These are phyloP conservation scores for Carassius gibelio DNA, from an alignment of 2,113 vertebrate species.

Conservation along the genomic window DNA sequence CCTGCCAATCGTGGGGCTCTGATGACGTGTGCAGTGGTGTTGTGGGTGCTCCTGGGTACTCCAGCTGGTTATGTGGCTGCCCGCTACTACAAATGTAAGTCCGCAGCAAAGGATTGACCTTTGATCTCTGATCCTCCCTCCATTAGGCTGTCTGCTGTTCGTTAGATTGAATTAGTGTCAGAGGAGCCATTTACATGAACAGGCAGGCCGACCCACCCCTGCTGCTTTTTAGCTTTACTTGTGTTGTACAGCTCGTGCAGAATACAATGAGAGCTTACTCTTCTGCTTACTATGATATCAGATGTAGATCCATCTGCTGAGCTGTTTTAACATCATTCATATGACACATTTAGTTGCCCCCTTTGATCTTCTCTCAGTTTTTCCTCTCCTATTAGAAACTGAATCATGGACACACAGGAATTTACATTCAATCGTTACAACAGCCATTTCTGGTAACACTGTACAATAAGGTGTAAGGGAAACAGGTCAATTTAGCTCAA, in stretches of 20 bases:
- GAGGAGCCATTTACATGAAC: neutral
- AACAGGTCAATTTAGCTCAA: too few species aligned
- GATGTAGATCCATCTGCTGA: slow-evolving; percentile 3
- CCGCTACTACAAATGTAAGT: slow-evolving; percentile 95
- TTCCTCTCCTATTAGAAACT: neutral
- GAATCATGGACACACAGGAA: neutral
- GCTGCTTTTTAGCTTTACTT: slow-evolving; percentile 20
- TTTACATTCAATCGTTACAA: neutral
- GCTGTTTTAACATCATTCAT: neutral
- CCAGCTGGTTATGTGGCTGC: slow-evolving; percentile 93
- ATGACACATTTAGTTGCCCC: neutral
- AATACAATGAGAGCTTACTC: neutral
- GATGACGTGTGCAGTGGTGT: slow-evolving; percentile 92
- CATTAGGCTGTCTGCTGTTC: slow-evolving; percentile 53
- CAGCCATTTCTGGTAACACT: too few species aligned
- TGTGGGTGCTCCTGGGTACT: slow-evolving; percentile 93
- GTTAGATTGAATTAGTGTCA: slow-evolving; percentile 55
- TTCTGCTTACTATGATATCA: slow-evolving; percentile 14
- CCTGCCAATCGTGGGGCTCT: slow-evolving; percentile 89
- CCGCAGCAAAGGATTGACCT: slow-evolving; percentile 30
- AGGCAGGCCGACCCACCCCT: neutral
- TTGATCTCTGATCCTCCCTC: slow-evolving; percentile 22
- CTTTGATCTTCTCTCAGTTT: neutral
- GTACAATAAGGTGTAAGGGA: too few species aligned
- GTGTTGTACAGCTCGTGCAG: neutral